Percentiles rank a stretch among this genome's conserved stretches.
These are phyloP conservation scores for Goniozus legneri DNA, from an alignment of 1,140 invertebrate species.

Conservation along the genomic window DNA sequence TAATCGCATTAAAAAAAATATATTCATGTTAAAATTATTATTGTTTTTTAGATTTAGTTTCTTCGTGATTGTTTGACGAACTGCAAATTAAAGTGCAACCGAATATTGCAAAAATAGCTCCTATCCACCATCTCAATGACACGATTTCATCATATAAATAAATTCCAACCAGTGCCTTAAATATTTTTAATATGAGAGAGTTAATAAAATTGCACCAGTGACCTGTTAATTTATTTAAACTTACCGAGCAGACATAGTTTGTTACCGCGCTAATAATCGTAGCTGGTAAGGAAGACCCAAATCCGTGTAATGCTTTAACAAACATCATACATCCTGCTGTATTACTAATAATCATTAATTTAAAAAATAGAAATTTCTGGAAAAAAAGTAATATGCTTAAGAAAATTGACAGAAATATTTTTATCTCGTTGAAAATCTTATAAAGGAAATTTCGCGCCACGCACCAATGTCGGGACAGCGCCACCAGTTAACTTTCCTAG, in stretches of 20 bases:
- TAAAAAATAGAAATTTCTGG: slow-evolving; percentile 45
- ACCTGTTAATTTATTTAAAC: slow-evolving; percentile 16
- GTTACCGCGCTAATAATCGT: slow-evolving; percentile 61
- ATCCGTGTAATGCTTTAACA: slow-evolving; percentile 57
- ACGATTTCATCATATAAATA: too few relatives aligned
- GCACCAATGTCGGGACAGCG: slow-evolving; percentile 30
- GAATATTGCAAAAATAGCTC: too few relatives aligned
- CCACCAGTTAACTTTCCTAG: slow-evolving; percentile 44
- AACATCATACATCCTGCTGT: slow-evolving; percentile 61
- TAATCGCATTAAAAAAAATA: too few relatives aligned
- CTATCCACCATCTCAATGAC: too few relatives aligned
- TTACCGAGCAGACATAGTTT: slow-evolving; percentile 64
- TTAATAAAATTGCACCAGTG: too few relatives aligned
- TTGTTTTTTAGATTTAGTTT: too few relatives aligned
- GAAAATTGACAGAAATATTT: slow-evolving; percentile 1
- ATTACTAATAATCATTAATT: slow-evolving; percentile 58
- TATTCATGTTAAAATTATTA: too few relatives aligned
- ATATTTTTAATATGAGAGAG: too few relatives aligned
- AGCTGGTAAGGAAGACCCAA: slow-evolving; percentile 58
- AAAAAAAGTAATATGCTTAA: slow-evolving; percentile 28
- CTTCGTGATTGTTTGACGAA: too few relatives aligned
- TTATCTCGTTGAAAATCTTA: slow-evolving; percentile 9
- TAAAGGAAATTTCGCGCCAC: slow-evolving; percentile 9
- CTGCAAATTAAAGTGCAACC: too few relatives aligned
- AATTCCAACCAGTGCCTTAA: too few relatives aligned